Conservation (phyloP, 2,113 vertebrate species). For the Gavialis gangeticus region DNA sequence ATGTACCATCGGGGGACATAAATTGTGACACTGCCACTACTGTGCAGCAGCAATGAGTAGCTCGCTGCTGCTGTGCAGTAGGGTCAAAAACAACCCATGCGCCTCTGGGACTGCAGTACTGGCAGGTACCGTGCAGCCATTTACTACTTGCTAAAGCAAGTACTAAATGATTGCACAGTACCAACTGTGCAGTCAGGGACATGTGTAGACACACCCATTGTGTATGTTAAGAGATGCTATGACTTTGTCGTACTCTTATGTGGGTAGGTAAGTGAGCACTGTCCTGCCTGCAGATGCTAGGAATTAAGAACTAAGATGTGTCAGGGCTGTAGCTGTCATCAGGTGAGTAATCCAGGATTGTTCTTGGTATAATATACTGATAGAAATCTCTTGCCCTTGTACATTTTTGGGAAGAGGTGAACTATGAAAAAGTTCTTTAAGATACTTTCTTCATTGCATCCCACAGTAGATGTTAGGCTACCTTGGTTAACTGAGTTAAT, state of each 20-base stretch:
- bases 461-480: constrained; percentile 4
- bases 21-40: too few relatives aligned
- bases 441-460: neutral
- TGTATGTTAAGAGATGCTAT: neutral
- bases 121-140: too few relatives aligned
- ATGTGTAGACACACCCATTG: neutral
- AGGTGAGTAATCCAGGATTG: neutral
- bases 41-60: too few relatives aligned
- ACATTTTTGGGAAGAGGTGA: neutral
- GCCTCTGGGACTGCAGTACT: too few relatives aligned
- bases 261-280: neutral
- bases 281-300: neutral
- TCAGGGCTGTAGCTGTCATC: neutral
- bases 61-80: too few relatives aligned
- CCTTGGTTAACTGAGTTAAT: constrained; percentile 45
- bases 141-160: too few relatives aligned
- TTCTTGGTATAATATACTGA: neutral
- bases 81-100: too few relatives aligned
- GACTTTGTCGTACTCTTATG: neutral
- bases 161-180: too few relatives aligned
- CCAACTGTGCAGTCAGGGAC: too few relatives aligned
- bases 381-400: neutral
- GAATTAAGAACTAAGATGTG: neutral
- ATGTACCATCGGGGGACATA: too few relatives aligned
- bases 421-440: neutral